Evolutionary conservation across 2,797 vertebrate species (phyloP).

Genomic region (Denticeps clupeoides): DNA sequence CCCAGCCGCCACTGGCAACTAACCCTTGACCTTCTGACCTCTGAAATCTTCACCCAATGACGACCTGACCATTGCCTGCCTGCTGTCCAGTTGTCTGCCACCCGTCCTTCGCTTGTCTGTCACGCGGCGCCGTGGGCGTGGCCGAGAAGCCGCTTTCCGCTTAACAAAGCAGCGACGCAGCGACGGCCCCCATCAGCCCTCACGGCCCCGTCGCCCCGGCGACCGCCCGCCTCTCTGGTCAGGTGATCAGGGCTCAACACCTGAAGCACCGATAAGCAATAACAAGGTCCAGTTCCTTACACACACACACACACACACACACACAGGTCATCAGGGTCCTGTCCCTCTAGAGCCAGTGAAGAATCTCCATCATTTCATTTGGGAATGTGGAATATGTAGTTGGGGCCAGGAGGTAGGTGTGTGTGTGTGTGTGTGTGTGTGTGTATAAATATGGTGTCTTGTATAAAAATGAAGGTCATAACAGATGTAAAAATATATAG

Average conservation of each 20-base stretch:
- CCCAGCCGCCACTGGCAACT: conserved; percentile 99
- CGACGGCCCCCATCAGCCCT: conserved; percentile 25
- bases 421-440: too few species aligned
- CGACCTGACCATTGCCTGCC: conserved; percentile 98
- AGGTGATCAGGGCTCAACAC: conserved; percentile 70
- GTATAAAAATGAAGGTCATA: too few species aligned
- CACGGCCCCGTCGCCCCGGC: conserved; percentile 13
- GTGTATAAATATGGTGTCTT: too few species aligned
- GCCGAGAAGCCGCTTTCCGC: conserved; percentile 71
- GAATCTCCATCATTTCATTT: too few species aligned
- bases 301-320: conserved; percentile 31
- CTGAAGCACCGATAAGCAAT: conserved; percentile 83
- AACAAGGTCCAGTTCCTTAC: conserved; percentile 64
- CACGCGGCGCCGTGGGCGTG: conserved; percentile 73
- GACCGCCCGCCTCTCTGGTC: conserved; percentile 61
- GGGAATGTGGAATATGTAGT: too few species aligned
- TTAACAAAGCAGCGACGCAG: conserved; percentile 63
- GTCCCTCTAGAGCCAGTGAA: too few species aligned
- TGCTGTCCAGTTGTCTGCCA: conserved; percentile 98
- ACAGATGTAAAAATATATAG: too few species aligned
- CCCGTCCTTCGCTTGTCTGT: conserved; percentile 88
- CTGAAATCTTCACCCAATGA: conserved; percentile 99
- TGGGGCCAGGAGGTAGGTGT: too few species aligned
- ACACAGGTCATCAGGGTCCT: neutral
- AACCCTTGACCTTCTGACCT: conserved; percentile 99